Conservation (phyloP, 2,888 invertebrate genomes). For the Eueremaeus valkanovi region DNA sequence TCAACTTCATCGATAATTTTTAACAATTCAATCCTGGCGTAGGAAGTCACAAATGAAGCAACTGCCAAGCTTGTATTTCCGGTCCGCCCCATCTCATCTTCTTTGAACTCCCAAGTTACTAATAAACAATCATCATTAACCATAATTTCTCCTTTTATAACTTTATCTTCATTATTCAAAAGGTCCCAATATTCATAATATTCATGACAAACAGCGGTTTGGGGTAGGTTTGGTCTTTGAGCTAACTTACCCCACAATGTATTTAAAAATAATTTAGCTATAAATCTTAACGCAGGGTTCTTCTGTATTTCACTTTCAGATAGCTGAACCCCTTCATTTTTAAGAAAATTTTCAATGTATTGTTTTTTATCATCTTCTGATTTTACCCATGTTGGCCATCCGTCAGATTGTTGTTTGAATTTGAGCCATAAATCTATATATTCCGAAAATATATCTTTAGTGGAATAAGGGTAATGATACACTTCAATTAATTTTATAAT, state of each 20-base stretch:
- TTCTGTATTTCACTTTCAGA: conserved; percentile 43
- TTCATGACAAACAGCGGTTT: conserved; percentile 41
- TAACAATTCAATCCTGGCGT: conserved; percentile 50
- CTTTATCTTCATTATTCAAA: neutral
- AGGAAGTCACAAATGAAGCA: conserved; percentile 19
- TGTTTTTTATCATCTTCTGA: conserved; percentile 44
- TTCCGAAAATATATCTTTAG: conserved; percentile 47
- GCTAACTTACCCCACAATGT: conserved; percentile 48
- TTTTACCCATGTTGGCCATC: conserved; percentile 47
- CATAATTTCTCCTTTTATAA: neutral
- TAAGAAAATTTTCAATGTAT: conserved; percentile 43
- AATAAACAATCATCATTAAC: neutral
- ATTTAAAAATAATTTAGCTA: conserved; percentile 47
- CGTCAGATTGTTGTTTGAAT: conserved; percentile 49
- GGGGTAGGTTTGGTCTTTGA: conserved; percentile 40
- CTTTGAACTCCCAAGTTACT: neutral
- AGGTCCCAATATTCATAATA: conserved; percentile 38
- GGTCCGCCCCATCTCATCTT: neutral
- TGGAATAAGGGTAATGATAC: conserved; percentile 47
- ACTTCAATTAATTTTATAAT: conserved; percentile 48
- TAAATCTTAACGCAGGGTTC: conserved; percentile 45
- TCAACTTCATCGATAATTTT: conserved; percentile 50
- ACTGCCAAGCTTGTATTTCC: conserved; percentile 32
- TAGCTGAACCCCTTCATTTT: conserved; percentile 44
- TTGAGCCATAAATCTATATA: conserved; percentile 49